A percentile compares a stretch with the other conserved stretches of the same genome.
Conservation (phyloP, 2,113 vertebrate species). For the Hyla sarda region DNA sequence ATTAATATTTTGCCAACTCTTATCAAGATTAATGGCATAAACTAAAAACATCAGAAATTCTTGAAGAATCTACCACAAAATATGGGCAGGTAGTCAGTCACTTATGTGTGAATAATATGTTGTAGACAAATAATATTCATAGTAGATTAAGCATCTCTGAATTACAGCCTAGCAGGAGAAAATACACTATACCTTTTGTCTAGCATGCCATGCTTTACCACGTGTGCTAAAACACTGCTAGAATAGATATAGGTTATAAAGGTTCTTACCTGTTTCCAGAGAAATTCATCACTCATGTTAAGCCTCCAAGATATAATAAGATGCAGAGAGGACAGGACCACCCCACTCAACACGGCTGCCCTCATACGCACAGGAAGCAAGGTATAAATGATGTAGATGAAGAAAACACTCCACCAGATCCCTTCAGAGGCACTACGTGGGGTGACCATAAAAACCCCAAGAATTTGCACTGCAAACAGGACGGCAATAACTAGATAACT, state of each 20-base stretch:
- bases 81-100: too few species aligned
- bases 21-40: too few species aligned
- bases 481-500: constrained; percentile 91
- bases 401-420: constrained; percentile 95
- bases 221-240: neutral
- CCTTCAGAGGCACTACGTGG: constrained; percentile 89
- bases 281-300: constrained; percentile 83
- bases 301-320: constrained; percentile 88
- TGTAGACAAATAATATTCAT: neutral
- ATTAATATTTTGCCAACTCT: neutral
- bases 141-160: too few species aligned
- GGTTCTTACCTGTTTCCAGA: constrained; percentile 90
- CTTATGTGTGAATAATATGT: too few species aligned
- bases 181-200: neutral
- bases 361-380: constrained; percentile 94
- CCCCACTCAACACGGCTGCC: constrained; percentile 90
- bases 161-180: too few species aligned
- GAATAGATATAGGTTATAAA: neutral
- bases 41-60: too few species aligned
- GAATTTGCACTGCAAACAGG: constrained; percentile 83
- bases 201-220: too few species aligned
- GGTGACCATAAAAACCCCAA: constrained; percentile 80
- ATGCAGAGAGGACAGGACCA: constrained; percentile 84
- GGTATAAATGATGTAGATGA: constrained; percentile 97
- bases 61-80: too few species aligned